Conservation (phyloP, 2,797 vertebrate genomes). For the Trichosurus vulpecula region DNA sequence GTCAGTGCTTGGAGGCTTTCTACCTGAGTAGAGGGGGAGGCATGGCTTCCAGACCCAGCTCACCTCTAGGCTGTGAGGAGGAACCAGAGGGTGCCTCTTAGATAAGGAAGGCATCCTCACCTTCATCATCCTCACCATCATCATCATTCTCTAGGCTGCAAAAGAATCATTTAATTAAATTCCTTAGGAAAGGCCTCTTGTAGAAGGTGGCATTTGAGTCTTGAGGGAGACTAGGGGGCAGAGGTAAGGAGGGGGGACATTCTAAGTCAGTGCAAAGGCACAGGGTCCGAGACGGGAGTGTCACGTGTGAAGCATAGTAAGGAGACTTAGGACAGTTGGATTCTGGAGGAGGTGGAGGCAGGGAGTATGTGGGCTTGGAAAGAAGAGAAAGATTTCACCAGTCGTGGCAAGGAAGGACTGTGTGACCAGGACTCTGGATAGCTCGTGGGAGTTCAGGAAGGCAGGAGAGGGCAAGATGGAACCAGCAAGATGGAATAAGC, state of each 20-base stretch:
- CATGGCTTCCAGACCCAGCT: not conserved
- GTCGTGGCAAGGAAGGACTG: not conserved
- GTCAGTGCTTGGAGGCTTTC: not conserved
- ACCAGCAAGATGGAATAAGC: not conserved
- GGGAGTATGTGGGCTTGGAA: not conserved
- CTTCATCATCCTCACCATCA: not conserved
- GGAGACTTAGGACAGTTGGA: not conserved
- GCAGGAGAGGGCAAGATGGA: not conserved
- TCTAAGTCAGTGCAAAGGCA: not conserved
- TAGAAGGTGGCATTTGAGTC: not conserved
- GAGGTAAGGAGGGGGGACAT: not conserved
- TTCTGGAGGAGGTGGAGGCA: not conserved
- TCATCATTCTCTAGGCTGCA: not conserved
- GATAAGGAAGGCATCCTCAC: not conserved
- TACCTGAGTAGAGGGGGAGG: not conserved
- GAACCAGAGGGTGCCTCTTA: not conserved
- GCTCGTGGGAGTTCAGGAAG: not conserved
- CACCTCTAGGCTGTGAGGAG: not conserved
- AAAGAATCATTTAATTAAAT: not conserved
- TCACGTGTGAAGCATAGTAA: not conserved
- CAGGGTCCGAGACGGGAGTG: not conserved
- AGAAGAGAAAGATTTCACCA: not conserved
- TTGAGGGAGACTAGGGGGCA: not conserved
- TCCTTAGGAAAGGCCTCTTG: not conserved
- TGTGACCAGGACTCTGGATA: not conserved